A percentile compares a stretch with the other conserved stretches of the same genome.
Conservation (phyloP, 2,113 vertebrate genomes). For the Hyaena hyaena region DNA sequence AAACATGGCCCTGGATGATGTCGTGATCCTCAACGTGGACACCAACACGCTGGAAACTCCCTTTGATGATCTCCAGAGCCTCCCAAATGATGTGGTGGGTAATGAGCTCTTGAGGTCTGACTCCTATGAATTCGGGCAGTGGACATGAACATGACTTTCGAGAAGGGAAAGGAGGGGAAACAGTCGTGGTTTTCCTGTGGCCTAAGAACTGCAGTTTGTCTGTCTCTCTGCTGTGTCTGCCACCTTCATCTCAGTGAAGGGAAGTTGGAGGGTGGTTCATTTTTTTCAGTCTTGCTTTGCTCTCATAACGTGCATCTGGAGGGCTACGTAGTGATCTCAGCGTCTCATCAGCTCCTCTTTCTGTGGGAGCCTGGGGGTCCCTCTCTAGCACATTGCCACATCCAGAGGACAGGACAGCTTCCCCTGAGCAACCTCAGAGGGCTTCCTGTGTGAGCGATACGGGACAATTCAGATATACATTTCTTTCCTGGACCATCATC, state of each 20-base stretch:
- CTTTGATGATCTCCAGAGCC: slow-evolving; percentile 96
- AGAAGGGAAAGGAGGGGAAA: background rate
- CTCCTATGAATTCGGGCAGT: accelerated
- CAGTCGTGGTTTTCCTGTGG: background rate
- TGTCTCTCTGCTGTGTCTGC: background rate
- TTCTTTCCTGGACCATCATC: background rate
- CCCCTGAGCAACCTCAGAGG: too few relatives aligned
- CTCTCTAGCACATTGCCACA: background rate
- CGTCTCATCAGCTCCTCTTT: background rate
- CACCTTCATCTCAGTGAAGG: background rate
- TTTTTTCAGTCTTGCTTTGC: background rate
- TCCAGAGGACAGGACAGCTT: background rate
- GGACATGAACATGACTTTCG: background rate
- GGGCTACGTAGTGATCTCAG: background rate
- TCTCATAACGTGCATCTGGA: background rate
- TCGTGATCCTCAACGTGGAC: slow-evolving; percentile 96
- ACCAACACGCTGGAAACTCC: slow-evolving; percentile 97
- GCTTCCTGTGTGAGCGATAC: background rate
- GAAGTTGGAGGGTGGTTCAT: background rate
- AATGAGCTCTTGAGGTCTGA: background rate
- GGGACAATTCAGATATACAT: background rate
- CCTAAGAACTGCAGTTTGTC: background rate
- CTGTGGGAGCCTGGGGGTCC: background rate
- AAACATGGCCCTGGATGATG: slow-evolving; percentile 93
- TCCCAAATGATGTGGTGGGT: slow-evolving; percentile 97